Base-by-base conservation (phyloP, 2,888 invertebrate species). In the Synanthedon vespiformis region DNA sequence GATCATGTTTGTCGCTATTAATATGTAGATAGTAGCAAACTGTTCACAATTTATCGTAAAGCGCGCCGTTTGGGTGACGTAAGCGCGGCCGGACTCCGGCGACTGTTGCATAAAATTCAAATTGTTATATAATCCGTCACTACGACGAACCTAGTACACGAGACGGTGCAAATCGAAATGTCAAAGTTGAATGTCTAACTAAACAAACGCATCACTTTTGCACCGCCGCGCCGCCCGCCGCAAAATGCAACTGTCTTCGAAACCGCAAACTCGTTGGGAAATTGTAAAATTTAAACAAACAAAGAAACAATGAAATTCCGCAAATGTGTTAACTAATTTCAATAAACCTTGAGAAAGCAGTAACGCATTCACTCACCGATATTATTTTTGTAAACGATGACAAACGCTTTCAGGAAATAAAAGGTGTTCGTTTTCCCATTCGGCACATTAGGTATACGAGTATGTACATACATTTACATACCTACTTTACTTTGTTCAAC, bases 61-160 rank as follows among this genome's bases (percentile, higher is more conserved):
- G 41, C 50, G 49, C 41, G 48, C 4, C 13, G 54, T 55, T 22
- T 59, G 59, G 34, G 34, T 34, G 34, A 60, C 58, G 60, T 58
- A 60, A 62, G 52, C 47, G 48, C 3, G 16, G n/a, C 52, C 53
- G 54, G 10, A 34, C 34, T 34, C 34, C 8, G 22, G 22, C 22
- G 51, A 51, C 56, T 14, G 60, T 62, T 64, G 68, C 64, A 63
- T 56, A 68, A 64, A 64, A 53, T 61, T 61, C 56, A 54, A 59
- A 61, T 59, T 61, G 63, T 71, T 70, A 70, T 66, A 66, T 67
- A 71, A 69, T 65, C 59, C 58, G 59, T 65, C 64, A 61, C 54
- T 56, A 57, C 56, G 53, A 53, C 56, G 55, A 56, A 57, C 54
- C 53, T 44, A 57, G 56, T 56, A 51, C 51, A 51, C 34, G 34